Percentiles rank a stretch among this genome's conserved stretches.
phyloP scores from a whole-genome alignment of 2,888 invertebrate species.

The Microchrysa polita region DNA sequence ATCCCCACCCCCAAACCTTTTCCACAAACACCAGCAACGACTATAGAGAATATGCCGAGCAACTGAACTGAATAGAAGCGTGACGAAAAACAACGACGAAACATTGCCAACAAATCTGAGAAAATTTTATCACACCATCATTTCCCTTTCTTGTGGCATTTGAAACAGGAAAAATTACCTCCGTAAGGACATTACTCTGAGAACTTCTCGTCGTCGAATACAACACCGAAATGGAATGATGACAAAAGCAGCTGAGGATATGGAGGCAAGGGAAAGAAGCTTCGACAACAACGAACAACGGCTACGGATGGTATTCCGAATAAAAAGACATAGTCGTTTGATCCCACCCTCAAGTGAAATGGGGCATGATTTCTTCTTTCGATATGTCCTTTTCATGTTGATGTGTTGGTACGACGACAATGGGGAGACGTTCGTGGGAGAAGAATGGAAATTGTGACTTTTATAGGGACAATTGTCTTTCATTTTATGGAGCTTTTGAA shows the following conservation, averaged over 20 bases:
- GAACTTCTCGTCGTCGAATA: slow-evolving; percentile 7
- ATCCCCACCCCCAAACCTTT: not conserved
- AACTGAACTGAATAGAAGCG: slow-evolving; percentile 3
- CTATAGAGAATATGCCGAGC: not conserved
- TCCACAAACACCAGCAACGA: too few relatives aligned
- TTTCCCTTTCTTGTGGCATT: not conserved
- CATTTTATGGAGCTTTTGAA: slow-evolving; percentile 28
- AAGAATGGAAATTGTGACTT: slow-evolving; percentile 40
- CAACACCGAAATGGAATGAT: not conserved
- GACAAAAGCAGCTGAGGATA: not conserved
- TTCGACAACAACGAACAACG: too few relatives aligned
- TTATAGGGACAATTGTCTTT: slow-evolving; percentile 45
- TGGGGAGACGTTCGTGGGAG: not conserved
- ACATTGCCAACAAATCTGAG: not conserved
- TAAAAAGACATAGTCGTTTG: slow-evolving; percentile 7
- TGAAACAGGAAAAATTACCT: slow-evolving; percentile 31
- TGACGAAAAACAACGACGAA: slow-evolving; percentile 3
- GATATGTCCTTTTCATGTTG: not conserved
- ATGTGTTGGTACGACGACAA: not conserved
- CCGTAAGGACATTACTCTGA: slow-evolving; percentile 32
- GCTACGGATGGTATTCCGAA: not conserved
- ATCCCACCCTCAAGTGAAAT: not conserved
- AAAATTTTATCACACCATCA: not conserved
- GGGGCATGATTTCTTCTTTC: not conserved
- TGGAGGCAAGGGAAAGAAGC: not conserved